Evolutionary conservation across 2,888 invertebrate genomes (phyloP), one percentile per base, ranked within the genome.

Genomic region (Diachrysia chrysitis): DNA sequence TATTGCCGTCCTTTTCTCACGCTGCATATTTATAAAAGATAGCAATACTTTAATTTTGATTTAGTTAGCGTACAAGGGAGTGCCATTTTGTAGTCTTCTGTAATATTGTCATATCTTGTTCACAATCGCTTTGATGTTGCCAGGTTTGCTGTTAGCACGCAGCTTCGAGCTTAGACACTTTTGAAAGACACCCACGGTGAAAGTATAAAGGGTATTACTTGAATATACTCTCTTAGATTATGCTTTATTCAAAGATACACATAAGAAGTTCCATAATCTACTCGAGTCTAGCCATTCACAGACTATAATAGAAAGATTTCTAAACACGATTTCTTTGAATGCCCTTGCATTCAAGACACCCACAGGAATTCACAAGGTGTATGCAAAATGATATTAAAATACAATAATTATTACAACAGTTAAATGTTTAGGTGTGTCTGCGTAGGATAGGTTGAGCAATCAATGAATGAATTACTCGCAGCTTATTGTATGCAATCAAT

Each of bases 381-480:
- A 60, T 17, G 19, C 14, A 69, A n/a, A 64, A 74, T 63, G 63
- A 74, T 63, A 25, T 60, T 56, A 71, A 25, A 64, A 63, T 29
- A 74, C 46, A 63, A 46, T 51, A 71, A 62, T 55, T 42, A 42
- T 19, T 29, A 35, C 65, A 55, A 63, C 54, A 58, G 46, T 57
- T 54, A 54, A 68, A 63, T 12, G 23, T 53, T 53, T 46, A 74
- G 69, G 69, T 74, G 68, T 29, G 23, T 21, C 57, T 37, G 69
- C 57, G 72, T 78, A 71, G 75, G 83, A 58, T 37, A 23, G 57
- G 66, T 71, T 69, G 68, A 71, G 66, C 68, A 70, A 75, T 66
- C 72, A 29, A 64, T 76, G 63, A 76, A 75, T 66, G 58, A 66
- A 65, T 72, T 69, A 66, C n/a, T 58, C 53, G 42, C n/a, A n/a